phyloP scores from a whole-genome alignment of 1,140 invertebrate genomes.

The Amphibalanus amphitrite region DNA sequence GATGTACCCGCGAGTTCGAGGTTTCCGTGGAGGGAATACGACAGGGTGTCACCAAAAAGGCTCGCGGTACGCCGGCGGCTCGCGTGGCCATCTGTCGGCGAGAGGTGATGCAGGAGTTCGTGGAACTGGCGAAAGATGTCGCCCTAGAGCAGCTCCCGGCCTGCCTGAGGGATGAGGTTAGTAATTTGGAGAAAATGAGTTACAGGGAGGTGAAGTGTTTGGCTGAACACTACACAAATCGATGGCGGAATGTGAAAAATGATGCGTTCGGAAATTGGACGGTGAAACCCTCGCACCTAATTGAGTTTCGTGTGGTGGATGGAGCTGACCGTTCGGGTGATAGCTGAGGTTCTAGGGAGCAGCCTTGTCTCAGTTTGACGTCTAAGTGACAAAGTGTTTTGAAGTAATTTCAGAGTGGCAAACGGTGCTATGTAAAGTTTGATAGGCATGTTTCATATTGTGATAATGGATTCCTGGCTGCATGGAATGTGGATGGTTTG shows the following conservation, averaged over 20 bases:
- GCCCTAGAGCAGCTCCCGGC: not conserved
- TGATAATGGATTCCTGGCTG: no score
- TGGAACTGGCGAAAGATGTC: constrained; percentile 25
- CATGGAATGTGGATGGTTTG: no score
- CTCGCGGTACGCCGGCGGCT: constrained; percentile 30
- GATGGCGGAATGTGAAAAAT: constrained; percentile 18
- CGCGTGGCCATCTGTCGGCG: constrained; percentile 43
- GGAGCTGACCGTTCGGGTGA: no score
- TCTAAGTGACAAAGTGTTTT: no score
- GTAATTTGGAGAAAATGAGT: constrained; percentile 13
- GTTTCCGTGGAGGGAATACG: constrained; percentile 58
- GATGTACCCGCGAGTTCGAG: constrained; percentile 31
- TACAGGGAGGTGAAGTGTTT: constrained; percentile 20
- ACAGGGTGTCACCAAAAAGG: constrained; percentile 62
- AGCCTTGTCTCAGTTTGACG: no score
- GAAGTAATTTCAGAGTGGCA: no score
- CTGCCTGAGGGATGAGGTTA: not conserved
- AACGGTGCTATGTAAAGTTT: no score
- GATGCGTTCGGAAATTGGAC: constrained; percentile 20
- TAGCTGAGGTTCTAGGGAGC: no score
- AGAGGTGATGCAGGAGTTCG: constrained; percentile 39
- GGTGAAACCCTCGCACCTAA: constrained; percentile 17
- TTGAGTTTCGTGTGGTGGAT: constrained; percentile 11
- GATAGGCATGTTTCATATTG: no score
- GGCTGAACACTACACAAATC: constrained; percentile 16